phyloP scores from a whole-genome alignment of 1,140 invertebrate genomes.

The honey bee (Apis mellifera) region DNA sequence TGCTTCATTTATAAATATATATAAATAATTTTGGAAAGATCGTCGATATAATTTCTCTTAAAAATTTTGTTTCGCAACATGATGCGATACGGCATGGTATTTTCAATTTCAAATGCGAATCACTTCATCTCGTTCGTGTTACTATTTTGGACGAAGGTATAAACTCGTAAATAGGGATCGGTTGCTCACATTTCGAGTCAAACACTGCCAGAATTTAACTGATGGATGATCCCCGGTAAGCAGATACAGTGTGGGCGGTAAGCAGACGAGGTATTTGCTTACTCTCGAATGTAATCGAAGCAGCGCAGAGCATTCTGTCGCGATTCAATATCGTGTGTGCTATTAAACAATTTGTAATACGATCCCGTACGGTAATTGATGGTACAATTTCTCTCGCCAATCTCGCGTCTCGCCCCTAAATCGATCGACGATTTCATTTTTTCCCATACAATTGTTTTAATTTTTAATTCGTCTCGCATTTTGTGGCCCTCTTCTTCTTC shows the following conservation, averaged over 20 bases:
- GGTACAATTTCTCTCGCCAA: not conserved
- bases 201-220: slow-evolving; percentile 7
- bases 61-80: too few relatives aligned
- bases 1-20: too few relatives aligned
- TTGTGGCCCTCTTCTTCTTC: too few relatives aligned
- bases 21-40: too few relatives aligned
- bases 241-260: not conserved
- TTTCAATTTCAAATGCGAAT: too few relatives aligned
- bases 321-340: not conserved
- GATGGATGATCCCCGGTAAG: slow-evolving; percentile 14
- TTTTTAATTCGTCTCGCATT: too few relatives aligned
- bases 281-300: slow-evolving; percentile 2
- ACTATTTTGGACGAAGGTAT: not conserved
- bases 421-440: not conserved
- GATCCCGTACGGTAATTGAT: not conserved
- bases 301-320: not conserved
- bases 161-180: not conserved
- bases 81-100: too few relatives aligned
- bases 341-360: slow-evolving; percentile 19
- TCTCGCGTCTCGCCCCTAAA: not conserved
- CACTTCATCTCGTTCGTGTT: too few relatives aligned
- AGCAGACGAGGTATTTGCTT: slow-evolving; percentile 7
- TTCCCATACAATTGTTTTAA: not conserved
- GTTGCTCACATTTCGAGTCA: slow-evolving; percentile 11
- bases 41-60: too few relatives aligned